These are phyloP conservation scores for Halcyon leucocephala DNA, from an alignment of 2,797 vertebrate genomes.

Conservation along the genomic window DNA sequence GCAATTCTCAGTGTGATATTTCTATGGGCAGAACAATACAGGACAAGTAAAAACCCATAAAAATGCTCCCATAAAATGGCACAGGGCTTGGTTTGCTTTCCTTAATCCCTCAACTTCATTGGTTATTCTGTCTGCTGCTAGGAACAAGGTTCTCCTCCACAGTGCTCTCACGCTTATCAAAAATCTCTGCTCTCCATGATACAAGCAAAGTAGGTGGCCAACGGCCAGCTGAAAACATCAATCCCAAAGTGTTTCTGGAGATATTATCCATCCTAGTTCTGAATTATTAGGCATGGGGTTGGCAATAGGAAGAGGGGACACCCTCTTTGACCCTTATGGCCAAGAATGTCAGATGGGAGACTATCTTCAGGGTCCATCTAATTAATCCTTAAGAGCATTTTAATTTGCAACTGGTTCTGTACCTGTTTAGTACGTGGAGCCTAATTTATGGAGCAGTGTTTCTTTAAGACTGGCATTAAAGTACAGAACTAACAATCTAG, in stretches of 20 bases:
- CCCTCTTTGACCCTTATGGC: not conserved
- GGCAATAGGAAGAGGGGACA: not conserved
- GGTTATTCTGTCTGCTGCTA: not conserved
- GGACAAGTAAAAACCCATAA: not conserved
- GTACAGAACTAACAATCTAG: not conserved
- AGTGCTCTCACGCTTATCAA: not conserved
- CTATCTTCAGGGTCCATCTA: not conserved
- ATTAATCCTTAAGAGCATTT: conserved; percentile 11
- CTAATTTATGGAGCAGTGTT: not conserved
- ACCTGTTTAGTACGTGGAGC: not conserved
- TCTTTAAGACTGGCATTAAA: conserved; percentile 24
- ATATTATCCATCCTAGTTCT: fast-evolving
- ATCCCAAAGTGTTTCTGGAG: not conserved
- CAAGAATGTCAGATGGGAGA: not conserved
- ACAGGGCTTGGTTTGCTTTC: not conserved
- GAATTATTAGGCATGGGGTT: not conserved
- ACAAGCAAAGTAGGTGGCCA: not conserved
- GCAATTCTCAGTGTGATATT: not conserved
- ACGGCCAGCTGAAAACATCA: not conserved
- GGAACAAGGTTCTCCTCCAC: not conserved
- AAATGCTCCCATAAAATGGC: not conserved
- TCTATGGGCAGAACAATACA: not conserved
- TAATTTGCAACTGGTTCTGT: not conserved
- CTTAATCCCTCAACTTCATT: not conserved
- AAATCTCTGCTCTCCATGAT: not conserved